Evolutionary conservation across 2,797 vertebrate genomes (phyloP), one percentile per base, ranked within the genome.

Genomic region (Spinibarbus caldwelli): DNA sequence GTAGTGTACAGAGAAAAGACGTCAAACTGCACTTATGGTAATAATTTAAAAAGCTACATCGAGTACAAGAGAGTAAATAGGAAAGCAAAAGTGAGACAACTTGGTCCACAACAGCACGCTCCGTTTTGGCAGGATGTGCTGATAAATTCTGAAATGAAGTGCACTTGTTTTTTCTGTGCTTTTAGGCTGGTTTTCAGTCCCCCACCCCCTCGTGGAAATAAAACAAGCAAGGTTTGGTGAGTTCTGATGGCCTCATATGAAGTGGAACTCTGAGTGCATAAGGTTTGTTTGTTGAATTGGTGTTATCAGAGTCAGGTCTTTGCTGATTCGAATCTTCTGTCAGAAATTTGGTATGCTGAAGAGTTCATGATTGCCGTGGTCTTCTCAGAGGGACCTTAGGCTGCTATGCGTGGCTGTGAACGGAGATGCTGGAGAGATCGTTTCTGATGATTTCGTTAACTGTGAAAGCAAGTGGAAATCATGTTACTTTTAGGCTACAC

Each of bases 401-500:
- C 86, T 88, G 87, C 95, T 98, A 98, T 0, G 96, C 95, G 5
- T 96, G 94, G 91, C 94, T 95, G 89, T 95, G 96, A 89, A 96
- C 94, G 43, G 92, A 96, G 93, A 97, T 96, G 94, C 95, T 95
- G 72, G 97, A 99, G 89, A 99, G 97, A 93, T 99, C 98, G 31
- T 99, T 99, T 89, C 96, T 95, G 93, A 99, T 99, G 87, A 99
- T 97, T 94, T 99, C 98, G 62, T 99, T 99, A 93, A 99, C 98
- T 99, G 97, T 54, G 92, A 93, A 92, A 89, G 62, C 54, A 88
- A 86, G 19, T 15, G 19, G 34, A 43, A 81, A 62, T 31, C 12
- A 15, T 31, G 41, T 83, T 66, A 78, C n/a, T 75, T 29, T 47
- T 75, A 54, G 31, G 9, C 21, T 75, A 54, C n/a, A 79, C 47